Evolutionary conservation across 2,888 invertebrate genomes (phyloP).

Genomic region (Pseudococcus viburni): DNA sequence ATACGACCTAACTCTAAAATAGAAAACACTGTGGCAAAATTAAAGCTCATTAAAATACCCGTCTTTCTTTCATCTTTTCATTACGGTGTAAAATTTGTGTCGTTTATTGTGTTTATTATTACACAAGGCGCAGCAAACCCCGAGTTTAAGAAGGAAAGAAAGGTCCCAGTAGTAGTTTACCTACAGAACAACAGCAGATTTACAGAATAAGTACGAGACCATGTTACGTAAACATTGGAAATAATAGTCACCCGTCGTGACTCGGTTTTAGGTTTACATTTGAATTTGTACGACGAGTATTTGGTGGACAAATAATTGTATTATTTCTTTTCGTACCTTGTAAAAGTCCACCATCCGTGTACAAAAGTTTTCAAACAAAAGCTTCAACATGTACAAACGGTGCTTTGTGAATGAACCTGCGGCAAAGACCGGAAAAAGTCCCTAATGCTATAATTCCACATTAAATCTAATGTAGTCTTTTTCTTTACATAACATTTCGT

Average conservation of each 20-base stretch:
- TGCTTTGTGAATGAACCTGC: background rate
- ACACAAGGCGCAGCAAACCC: background rate
- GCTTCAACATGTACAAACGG: background rate
- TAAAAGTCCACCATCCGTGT: background rate
- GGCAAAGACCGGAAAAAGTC: background rate
- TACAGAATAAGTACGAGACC: background rate
- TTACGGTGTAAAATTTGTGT: slow-evolving; percentile 15
- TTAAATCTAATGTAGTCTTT: slow-evolving; percentile 22
- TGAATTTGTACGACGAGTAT: slow-evolving; percentile 28
- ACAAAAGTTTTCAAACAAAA: slow-evolving; percentile 29
- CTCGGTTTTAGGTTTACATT: slow-evolving; percentile 45
- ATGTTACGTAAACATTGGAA: slow-evolving; percentile 37
- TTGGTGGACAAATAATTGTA: slow-evolving; percentile 42
- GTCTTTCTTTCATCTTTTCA: slow-evolving; percentile 50
- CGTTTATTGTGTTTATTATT: slow-evolving; percentile 49
- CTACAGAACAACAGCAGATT: background rate
- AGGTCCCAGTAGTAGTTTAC: background rate
- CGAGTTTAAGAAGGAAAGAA: background rate
- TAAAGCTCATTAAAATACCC: slow-evolving; percentile 38
- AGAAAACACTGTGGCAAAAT: background rate
- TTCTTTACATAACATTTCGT: background rate
- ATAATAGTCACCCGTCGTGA: slow-evolving; percentile 53
- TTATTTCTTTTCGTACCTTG: slow-evolving; percentile 28
- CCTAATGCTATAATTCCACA: slow-evolving; percentile 18
- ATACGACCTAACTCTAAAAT: background rate